Evolutionary conservation across 2,113 vertebrate genomes (phyloP).

Genomic region (Silurus meridionalis): DNA sequence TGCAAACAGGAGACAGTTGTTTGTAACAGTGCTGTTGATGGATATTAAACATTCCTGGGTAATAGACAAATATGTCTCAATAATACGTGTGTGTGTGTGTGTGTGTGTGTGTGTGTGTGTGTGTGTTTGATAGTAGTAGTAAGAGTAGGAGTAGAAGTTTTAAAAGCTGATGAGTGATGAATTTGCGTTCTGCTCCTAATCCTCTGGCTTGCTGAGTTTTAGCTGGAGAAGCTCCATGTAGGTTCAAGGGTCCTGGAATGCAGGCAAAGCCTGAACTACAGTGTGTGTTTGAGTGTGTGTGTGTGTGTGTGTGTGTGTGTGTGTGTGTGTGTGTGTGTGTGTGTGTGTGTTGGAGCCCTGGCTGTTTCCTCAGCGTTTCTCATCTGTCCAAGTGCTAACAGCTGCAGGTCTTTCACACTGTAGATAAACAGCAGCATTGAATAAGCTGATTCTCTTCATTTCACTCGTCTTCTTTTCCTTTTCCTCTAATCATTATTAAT

Average conservation of each 20-base stretch:
- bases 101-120: background rate
- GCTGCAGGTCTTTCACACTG: background rate
- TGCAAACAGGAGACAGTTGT: background rate
- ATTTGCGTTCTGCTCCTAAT: background rate
- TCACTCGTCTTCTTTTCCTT: background rate
- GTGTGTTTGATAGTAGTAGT: background rate
- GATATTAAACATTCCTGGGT: background rate
- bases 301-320: conserved; percentile 2
- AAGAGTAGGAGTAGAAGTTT: background rate
- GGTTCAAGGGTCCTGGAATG: conserved; percentile 1
- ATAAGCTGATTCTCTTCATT: background rate
- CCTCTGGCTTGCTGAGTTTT: background rate
- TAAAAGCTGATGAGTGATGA: conserved; percentile 1
- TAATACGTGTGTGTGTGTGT: background rate
- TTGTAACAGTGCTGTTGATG: background rate
- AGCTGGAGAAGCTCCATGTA: conserved; percentile 10
- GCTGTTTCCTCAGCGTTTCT: conserved; percentile 6
- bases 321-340: background rate
- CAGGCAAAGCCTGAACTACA: conserved; percentile 2
- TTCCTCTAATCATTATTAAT: background rate
- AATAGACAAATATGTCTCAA: background rate
- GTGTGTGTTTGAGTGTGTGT: background rate
- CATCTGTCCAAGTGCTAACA: background rate
- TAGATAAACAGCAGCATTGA: background rate
- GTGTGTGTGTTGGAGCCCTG: background rate